A percentile compares a stretch with the other conserved stretches of the same genome.
phyloP scores from a whole-genome alignment of 2,113 vertebrate genomes.

The Australoheros scitulus region DNA sequence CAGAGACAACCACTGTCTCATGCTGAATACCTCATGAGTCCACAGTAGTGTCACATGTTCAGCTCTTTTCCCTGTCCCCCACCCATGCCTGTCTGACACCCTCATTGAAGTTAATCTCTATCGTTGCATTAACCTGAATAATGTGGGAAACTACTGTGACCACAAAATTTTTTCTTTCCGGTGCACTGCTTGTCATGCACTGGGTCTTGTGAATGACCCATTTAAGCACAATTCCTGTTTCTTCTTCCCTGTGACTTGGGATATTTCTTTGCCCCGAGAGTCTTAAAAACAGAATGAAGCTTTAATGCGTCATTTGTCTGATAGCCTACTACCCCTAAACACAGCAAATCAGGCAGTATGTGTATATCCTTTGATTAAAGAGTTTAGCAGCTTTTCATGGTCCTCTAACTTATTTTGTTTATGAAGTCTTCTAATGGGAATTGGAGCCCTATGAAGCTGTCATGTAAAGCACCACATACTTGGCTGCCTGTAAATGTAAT shows the following conservation, averaged over 20 bases:
- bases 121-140: constrained; percentile 53
- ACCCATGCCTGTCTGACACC: neutral
- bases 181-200: constrained; percentile 57
- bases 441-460: neutral
- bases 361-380: neutral
- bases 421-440: neutral
- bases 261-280: constrained; percentile 44
- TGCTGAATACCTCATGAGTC: constrained; percentile 57
- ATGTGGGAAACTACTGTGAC: constrained; percentile 47
- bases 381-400: neutral
- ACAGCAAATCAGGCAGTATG: constrained; percentile 11
- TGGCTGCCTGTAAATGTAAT: neutral
- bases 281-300: constrained; percentile 30
- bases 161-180: constrained; percentile 54
- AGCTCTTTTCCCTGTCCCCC: neutral
- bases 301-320: constrained; percentile 33
- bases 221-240: constrained; percentile 60
- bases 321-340: constrained; percentile 2
- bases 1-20: constrained; percentile 65
- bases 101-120: constrained; percentile 46
- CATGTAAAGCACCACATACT: neutral
- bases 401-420: constrained; percentile 1
- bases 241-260: constrained; percentile 36
- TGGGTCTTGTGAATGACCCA: constrained; percentile 71
- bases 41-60: constrained; percentile 70